Evolutionary conservation across 2,113 vertebrate species (phyloP).

Genomic region (Promerops cafer): DNA sequence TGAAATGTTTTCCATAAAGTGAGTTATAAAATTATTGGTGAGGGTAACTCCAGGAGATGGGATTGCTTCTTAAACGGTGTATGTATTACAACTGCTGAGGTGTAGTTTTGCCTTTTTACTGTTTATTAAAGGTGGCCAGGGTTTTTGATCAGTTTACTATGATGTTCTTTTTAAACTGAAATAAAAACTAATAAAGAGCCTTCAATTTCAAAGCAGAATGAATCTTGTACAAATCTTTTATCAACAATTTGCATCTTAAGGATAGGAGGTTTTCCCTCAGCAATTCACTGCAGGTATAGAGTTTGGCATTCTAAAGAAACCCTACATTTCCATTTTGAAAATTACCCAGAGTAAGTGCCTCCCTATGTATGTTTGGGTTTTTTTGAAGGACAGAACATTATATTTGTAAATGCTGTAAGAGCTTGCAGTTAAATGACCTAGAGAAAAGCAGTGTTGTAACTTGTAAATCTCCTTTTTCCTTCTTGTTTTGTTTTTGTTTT

Average conservation of each 20-base stretch:
- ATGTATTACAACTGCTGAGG: neutral
- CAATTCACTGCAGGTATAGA: neutral
- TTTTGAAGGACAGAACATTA: neutral
- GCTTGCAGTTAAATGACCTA: neutral
- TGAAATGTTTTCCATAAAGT: neutral
- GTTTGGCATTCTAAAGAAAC: neutral
- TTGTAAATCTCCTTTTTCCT: slow-evolving; percentile 26
- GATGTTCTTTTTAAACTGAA: neutral
- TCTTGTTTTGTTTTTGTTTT: slow-evolving; percentile 63
- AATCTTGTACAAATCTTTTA: neutral
- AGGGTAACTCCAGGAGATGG: neutral
- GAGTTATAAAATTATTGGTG: neutral
- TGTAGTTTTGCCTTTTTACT: neutral
- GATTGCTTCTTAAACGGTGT: neutral
- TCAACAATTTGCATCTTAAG: neutral
- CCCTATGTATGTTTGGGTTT: neutral
- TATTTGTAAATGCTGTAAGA: neutral
- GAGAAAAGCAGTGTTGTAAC: neutral
- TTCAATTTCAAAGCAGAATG: neutral
- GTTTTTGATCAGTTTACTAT: neutral
- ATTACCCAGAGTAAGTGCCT: neutral
- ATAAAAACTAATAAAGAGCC: neutral
- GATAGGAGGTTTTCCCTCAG: neutral
- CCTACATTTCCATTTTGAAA: neutral
- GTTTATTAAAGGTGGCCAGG: neutral